Base-by-base conservation (phyloP, 2,888 invertebrate genomes). In the Rhabditoides inermis region DNA sequence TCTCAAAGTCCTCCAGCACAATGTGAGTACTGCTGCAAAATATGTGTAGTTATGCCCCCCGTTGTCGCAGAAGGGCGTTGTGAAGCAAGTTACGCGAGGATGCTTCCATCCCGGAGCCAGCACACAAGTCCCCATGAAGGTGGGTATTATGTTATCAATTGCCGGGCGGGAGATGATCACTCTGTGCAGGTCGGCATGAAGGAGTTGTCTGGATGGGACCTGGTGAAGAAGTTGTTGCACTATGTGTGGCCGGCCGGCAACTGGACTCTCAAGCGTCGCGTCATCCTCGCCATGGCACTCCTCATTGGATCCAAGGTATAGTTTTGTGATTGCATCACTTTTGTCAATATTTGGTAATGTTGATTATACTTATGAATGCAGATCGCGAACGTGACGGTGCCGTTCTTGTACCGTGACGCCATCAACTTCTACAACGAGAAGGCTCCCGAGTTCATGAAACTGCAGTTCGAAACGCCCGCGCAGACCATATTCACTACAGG, bases 381-480 rank as follows among this genome's bases (percentile, higher is more conserved):
- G 82, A 77, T 89, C 49, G 79, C 91, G 75, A 94, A 88, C 73
- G 90, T 94, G 2, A 81, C 85, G 45, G 94, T 98, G 25, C 98
- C 98, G 12, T 94, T 95, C 80, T 79, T 94, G 53, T 92, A 98
- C 79, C 94, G 95, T 79, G 86, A 88, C 76, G 86, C 87, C 0
- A 84, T 99, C 54, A 95, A 98, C 77, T 84, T 84, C 64, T 83
- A 94, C 58, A 91, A 90, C 76, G 77, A 79, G 27, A 63, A 65
- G 37, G 65, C 68, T 10, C 72, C 71, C 10, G 63, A 67, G 32
- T 61, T 61, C n/a, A 42, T 70, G 45, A 60, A 60, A 26, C 51
- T 76, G 7, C 57, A 58, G 12, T 45, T 67, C 10, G 63, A 64
- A n/a, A 59, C 65, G 2, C 48, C 71, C 2, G 59, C 58, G 2